A percentile compares a stretch with the other conserved stretches of the same genome.
These are phyloP conservation scores for Acrobasis suavella DNA, from an alignment of 2,888 invertebrate genomes.

Conservation along the genomic window DNA sequence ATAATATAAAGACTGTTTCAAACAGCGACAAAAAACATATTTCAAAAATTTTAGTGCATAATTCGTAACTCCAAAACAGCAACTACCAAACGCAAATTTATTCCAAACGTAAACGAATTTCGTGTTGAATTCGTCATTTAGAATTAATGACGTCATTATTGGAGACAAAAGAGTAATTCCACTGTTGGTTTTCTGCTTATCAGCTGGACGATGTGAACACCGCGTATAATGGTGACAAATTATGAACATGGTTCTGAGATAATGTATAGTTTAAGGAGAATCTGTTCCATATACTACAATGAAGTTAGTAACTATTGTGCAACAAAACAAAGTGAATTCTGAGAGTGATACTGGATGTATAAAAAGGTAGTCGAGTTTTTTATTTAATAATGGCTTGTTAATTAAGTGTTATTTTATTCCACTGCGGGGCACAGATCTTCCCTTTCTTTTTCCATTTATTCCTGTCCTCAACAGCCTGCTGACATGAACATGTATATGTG, in stretches of 20 bases:
- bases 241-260: conserved; percentile 1
- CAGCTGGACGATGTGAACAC: background rate
- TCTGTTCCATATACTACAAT: background rate
- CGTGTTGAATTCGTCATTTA: conserved; percentile 8
- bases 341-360: too few species aligned
- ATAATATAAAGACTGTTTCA: too few species aligned
- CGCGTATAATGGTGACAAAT: background rate
- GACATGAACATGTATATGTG: too few species aligned
- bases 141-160: conserved; percentile 12
- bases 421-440: too few species aligned
- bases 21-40: too few species aligned
- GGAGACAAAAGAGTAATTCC: conserved; percentile 2
- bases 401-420: too few species aligned
- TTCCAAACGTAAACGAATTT: background rate
- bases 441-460: too few species aligned
- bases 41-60: too few species aligned
- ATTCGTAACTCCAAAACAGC: background rate
- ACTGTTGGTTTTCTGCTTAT: background rate
- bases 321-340: too few species aligned
- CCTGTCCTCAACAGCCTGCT: too few species aligned
- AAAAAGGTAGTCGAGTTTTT: too few species aligned
- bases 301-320: background rate
- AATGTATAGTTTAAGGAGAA: background rate
- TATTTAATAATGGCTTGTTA: too few species aligned
- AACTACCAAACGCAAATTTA: background rate